Percentiles rank a stretch among this genome's conserved stretches.
Evolutionary conservation across 2,797 vertebrate genomes (phyloP).

Genomic region (Buceros bicornis): DNA sequence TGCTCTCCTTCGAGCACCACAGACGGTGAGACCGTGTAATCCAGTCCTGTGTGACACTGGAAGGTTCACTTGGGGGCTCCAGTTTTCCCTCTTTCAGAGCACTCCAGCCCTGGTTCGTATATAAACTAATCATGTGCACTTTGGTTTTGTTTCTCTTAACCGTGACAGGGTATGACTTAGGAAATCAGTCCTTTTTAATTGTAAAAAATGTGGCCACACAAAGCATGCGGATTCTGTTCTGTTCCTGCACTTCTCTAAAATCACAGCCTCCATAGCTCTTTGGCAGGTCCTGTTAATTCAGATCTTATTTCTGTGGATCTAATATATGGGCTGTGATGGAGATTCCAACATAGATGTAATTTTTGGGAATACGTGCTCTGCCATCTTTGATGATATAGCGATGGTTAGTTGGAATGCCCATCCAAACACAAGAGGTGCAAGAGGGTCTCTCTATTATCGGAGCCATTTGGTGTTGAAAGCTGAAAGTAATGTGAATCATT

Average conservation of each 20-base stretch:
- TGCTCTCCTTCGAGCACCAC: background rate
- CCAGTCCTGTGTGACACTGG: background rate
- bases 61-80: background rate
- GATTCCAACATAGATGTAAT: background rate
- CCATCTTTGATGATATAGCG: background rate
- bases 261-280: background rate
- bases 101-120: background rate
- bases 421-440: background rate
- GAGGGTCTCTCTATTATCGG: background rate
- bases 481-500: background rate
- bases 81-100: background rate
- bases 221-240: background rate
- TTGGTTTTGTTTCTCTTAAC: background rate
- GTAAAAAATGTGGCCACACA: background rate
- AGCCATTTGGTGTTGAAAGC: slow-evolving; percentile 19
- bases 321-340: background rate
- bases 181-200: background rate
- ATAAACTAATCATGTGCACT: background rate
- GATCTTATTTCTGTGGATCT: background rate
- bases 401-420: background rate
- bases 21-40: background rate
- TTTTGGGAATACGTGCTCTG: background rate
- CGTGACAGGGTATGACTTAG: background rate
- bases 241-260: background rate
- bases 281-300: background rate